Evolutionary conservation across 2,113 vertebrate genomes (phyloP), one percentile per base, ranked within the genome.

Genomic region (Ciconia maguari): DNA sequence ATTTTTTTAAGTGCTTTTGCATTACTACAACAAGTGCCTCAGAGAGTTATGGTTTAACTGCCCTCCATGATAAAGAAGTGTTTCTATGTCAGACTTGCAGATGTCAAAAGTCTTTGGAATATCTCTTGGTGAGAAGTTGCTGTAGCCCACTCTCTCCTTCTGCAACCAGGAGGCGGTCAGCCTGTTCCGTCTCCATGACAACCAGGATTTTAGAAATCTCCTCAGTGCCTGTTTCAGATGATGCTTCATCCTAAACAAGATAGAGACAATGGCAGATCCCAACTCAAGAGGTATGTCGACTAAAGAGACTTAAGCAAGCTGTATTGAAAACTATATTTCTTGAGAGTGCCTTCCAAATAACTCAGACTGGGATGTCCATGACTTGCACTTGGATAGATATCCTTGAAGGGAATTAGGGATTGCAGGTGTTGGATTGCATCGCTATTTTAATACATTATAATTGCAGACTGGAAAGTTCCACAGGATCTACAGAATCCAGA

Each of bases 401-500:
- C 86, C 48, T 32, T 52, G 75, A 72, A 57, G 38, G 34, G 34
- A 83, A 61, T n/a, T 69, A 0, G 4, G 26, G 60, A 80, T 13
- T 49, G 5, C 15, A 54, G 38, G 4, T 44, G 36, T 57, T 22
- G 54, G 44, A 32, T 10, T 25, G 17, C 10, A 15, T 15, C 1
- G 0, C 2, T 62, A 0, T 9, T 65, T 62, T 26, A 55, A 29
- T n/a, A 5, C 1, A 0, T 20, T 70, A 19, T 7, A 26, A 36
- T 62, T 75, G 70, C 74, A 55, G 55, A 78, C 11, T 6, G 17
- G 25, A 62, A 26, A 0, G 8, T 58, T 46, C 55, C 42, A n/a
- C 29, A 32, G 32, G 20, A 41, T 34, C 57, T 6, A 11, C 32
- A 54, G 24, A 49, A 38, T 20, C 9, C 42, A 44, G 2, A 29